These are phyloP conservation scores for Selene dorsalis DNA, from an alignment of 2,797 vertebrate genomes.

Conservation along the genomic window DNA sequence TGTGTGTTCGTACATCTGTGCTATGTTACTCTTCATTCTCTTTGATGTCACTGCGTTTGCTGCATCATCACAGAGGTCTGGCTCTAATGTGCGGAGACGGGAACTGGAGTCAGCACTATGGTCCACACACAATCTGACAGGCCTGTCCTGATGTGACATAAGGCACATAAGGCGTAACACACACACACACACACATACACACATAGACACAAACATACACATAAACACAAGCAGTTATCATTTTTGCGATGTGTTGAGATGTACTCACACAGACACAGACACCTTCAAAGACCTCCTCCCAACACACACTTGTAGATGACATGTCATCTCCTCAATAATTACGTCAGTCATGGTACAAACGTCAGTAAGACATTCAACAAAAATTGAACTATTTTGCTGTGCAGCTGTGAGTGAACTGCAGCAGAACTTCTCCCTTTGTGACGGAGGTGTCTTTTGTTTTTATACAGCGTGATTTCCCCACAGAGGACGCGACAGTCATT, in stretches of 20 bases:
- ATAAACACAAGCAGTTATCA: background rate
- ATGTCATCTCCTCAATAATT: background rate
- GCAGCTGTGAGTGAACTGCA: too few relatives aligned
- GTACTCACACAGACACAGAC: background rate
- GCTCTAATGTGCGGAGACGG: slow-evolving; percentile 60
- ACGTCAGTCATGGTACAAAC: background rate
- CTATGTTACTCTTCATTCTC: slow-evolving; percentile 10
- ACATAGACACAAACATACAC: slow-evolving; percentile 2
- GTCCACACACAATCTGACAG: slow-evolving; percentile 52
- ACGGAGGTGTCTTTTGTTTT: background rate
- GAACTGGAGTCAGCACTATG: slow-evolving; percentile 49
- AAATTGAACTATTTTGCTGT: background rate
- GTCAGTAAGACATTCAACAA: background rate
- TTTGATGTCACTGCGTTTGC: slow-evolving; percentile 38
- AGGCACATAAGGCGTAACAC: background rate
- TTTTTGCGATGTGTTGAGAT: slow-evolving; percentile 5
- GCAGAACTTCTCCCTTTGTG: too few relatives aligned
- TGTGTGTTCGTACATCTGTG: background rate
- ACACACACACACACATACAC: slow-evolving; percentile 1
- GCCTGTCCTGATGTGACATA: slow-evolving; percentile 46
- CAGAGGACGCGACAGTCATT: background rate
- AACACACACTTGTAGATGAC: background rate
- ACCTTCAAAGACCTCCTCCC: background rate
- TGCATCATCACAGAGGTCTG: slow-evolving; percentile 54
- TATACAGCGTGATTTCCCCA: background rate